Evolutionary conservation across 2,113 vertebrate species (phyloP), one percentile per base, ranked within the genome.

Genomic region (Brachyhypopomus gauderio): DNA sequence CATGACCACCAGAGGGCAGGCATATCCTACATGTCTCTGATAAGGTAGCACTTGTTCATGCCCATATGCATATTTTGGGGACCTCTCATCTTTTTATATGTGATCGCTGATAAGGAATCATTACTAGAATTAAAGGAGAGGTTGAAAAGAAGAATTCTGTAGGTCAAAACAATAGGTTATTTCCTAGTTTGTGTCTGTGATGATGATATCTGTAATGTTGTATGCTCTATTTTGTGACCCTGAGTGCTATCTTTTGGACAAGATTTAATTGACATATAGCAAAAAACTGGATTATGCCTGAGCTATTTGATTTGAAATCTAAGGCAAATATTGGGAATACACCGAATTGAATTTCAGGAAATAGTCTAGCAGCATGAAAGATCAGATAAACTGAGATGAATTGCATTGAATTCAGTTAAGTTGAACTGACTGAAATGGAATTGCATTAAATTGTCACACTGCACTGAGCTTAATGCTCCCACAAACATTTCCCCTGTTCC

Each of bases 1-100:
- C 6, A 0, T 17, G 45, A 60, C 79, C 79, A 55, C 38, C 27
- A 74, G 79, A 72, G 45, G 71, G 71, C 79, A 80, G 27, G 19
- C 78, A 38, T 20, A 55, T 34, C 27, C 14, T 63, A 30, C 36
- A 3, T 14, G 34, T 7, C 20, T 36, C 16, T 41, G 2, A 22
- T n/a, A 55, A 34, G 4, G 67, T 20, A 55, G 9, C 58, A 20
- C 11, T 66, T 71, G 25, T 25, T 1, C 62, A 3, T 25, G 60
- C 1, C 4, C 27, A 16, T 17, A 5, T 64, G 3, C 16, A 1
- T 52, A 7, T 52, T 52, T 52, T 52, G 9, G 45, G 45, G 45
- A 52, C 12, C 25, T 16, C 25, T 30, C 3, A 30, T 30, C 3
- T 30, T 14, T 52, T 52, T 52, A 52, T 11, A 52, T 52, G 45